phyloP scores from a whole-genome alignment of 2,888 invertebrate genomes.

The Pimpla rufipes region DNA sequence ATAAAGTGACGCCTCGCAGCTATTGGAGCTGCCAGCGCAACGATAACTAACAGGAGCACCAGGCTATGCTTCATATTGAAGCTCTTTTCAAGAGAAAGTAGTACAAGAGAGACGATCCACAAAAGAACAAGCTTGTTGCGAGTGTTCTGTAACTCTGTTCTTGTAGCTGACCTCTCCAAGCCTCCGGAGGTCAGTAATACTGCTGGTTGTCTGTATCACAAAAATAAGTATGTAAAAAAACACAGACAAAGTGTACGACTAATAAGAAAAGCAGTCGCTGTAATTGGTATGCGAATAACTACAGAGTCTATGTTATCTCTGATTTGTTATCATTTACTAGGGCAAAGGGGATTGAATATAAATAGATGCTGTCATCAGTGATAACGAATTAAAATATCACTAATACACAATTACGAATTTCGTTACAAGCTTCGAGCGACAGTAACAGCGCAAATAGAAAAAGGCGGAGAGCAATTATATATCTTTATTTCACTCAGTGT shows the following conservation, averaged over 20 bases:
- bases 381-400: neutral
- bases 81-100: neutral
- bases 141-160: too few species aligned
- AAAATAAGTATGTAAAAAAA: neutral
- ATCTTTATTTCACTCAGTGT: too few species aligned
- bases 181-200: neutral
- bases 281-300: too few species aligned
- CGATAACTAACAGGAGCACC: conserved; percentile 29
- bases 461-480: too few species aligned
- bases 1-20: conserved; percentile 76
- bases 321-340: neutral
- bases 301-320: too few species aligned
- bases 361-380: neutral
- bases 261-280: too few species aligned
- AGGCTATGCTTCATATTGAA: conserved; percentile 44
- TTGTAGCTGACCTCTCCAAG: neutral
- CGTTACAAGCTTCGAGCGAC: too few species aligned
- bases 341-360: neutral
- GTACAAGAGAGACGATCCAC: neutral
- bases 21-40: conserved; percentile 8
- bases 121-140: too few species aligned
- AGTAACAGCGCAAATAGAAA: too few species aligned
- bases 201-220: neutral
- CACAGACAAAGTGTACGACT: neutral
- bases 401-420: too few species aligned